Percentiles rank a stretch among this genome's conserved stretches.
Conservation (phyloP, 2,797 vertebrate genomes). For the Argya squamiceps region DNA sequence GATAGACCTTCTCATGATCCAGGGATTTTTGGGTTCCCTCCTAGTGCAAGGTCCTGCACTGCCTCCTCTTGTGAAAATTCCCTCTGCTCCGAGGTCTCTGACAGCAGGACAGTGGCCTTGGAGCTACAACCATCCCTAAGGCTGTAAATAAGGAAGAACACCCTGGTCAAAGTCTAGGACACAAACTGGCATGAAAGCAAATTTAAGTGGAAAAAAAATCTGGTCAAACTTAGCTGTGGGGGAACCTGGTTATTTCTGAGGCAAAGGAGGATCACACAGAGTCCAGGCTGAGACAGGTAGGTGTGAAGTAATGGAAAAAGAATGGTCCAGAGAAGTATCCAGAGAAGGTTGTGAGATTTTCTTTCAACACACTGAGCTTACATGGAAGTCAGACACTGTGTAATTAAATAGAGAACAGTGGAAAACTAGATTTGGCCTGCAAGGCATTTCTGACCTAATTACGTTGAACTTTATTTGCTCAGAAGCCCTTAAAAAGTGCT, state of each 20-base stretch:
- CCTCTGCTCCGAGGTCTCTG: background rate
- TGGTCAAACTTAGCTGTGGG: background rate
- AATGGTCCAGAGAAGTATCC: background rate
- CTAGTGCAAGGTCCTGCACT: background rate
- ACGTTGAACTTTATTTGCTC: conserved; percentile 50
- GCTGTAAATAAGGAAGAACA: rapidly evolving
- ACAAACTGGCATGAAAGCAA: background rate
- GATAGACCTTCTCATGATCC: background rate
- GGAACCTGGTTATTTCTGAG: background rate
- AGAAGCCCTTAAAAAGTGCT: conserved; percentile 53
- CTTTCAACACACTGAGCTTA: conserved; percentile 8
- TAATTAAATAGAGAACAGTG: conserved; percentile 64
- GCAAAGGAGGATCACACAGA: background rate
- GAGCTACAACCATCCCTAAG: background rate
- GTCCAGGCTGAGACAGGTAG: background rate
- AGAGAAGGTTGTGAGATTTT: conserved; percentile 3
- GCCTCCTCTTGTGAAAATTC: background rate
- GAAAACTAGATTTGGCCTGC: conserved; percentile 59
- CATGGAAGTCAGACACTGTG: conserved; percentile 8
- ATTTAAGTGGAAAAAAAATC: background rate
- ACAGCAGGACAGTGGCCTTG: background rate
- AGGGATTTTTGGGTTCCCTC: background rate
- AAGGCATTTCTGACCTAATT: conserved; percentile 68
- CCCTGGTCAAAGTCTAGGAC: background rate
- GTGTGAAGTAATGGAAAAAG: background rate